phyloP scores from a whole-genome alignment of 2,888 invertebrate species.

The Tortrix viridana region DNA sequence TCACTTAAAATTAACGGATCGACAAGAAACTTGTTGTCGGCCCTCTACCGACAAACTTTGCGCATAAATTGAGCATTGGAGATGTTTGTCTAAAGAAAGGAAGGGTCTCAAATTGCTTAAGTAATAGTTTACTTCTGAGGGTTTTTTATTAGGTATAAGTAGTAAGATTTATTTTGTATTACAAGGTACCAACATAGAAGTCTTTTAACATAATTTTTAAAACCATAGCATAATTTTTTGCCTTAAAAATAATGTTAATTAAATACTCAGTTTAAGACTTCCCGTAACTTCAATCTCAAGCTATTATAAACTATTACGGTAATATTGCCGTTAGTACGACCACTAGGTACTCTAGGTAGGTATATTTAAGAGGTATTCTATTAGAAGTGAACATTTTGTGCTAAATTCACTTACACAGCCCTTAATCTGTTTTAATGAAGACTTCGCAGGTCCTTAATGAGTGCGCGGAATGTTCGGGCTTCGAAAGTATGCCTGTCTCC shows the following conservation, averaged over 20 bases:
- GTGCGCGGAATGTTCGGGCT: conserved; percentile 10
- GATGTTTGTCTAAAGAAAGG: conserved; percentile 41
- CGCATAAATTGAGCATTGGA: conserved; percentile 52
- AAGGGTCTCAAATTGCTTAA: conserved; percentile 46
- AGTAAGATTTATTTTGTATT: too few relatives aligned
- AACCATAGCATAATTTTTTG: too few relatives aligned
- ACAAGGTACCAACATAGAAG: too few relatives aligned
- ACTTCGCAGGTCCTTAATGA: conserved; percentile 28
- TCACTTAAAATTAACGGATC: conserved; percentile 14
- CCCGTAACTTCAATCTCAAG: too few relatives aligned
- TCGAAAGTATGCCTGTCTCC: conserved; percentile 17
- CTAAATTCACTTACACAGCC: neutral
- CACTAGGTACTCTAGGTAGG: too few relatives aligned
- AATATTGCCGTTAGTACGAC: too few relatives aligned
- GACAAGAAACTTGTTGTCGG: conserved; percentile 15
- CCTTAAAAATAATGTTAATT: too few relatives aligned
- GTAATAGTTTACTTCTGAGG: conserved; percentile 9
- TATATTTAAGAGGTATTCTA: too few relatives aligned
- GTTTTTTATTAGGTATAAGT: neutral
- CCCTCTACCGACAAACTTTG: conserved; percentile 45
- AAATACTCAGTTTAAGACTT: too few relatives aligned
- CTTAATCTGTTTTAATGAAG: conserved; percentile 9
- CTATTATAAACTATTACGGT: too few relatives aligned
- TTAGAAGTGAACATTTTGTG: neutral
- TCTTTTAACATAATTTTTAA: too few relatives aligned